Conservation (phyloP, 2,113 vertebrate genomes). For the Passer montanus region DNA sequence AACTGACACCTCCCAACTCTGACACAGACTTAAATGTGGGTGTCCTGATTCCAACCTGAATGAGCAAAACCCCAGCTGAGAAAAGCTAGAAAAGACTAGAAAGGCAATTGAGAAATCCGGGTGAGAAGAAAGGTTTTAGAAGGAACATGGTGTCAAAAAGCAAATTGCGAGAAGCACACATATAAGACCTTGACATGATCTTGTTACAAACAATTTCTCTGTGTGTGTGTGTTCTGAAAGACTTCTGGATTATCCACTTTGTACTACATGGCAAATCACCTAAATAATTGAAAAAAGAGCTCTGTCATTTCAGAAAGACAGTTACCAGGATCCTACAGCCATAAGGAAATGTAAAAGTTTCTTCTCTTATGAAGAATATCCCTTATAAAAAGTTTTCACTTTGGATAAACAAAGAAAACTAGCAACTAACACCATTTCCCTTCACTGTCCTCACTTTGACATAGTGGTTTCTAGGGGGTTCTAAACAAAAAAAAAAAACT, state of each 20-base stretch:
- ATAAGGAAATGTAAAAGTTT: neutral
- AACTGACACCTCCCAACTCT: neutral
- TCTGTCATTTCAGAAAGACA: neutral
- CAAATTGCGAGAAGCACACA: neutral
- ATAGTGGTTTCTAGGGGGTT: neutral
- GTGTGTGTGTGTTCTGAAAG: neutral
- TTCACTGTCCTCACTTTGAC: neutral
- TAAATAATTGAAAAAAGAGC: neutral
- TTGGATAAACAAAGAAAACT: fast-evolving
- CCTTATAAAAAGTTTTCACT: neutral
- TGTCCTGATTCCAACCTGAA: neutral
- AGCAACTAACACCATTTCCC: neutral
- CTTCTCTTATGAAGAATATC: neutral
- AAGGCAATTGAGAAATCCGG: neutral
- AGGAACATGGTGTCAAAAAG: neutral
- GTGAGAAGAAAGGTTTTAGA: neutral
- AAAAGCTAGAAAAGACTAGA: neutral
- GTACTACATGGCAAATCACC: neutral
- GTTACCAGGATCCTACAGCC: neutral
- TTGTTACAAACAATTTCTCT: neutral
- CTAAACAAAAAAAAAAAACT: neutral
- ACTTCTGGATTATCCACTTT: neutral
- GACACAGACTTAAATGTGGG: neutral
- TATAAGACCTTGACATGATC: neutral
- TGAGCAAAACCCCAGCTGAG: neutral